Evolutionary conservation across 2,113 vertebrate genomes (phyloP), one percentile per base, ranked within the genome.

Genomic region (Columba janthina): DNA sequence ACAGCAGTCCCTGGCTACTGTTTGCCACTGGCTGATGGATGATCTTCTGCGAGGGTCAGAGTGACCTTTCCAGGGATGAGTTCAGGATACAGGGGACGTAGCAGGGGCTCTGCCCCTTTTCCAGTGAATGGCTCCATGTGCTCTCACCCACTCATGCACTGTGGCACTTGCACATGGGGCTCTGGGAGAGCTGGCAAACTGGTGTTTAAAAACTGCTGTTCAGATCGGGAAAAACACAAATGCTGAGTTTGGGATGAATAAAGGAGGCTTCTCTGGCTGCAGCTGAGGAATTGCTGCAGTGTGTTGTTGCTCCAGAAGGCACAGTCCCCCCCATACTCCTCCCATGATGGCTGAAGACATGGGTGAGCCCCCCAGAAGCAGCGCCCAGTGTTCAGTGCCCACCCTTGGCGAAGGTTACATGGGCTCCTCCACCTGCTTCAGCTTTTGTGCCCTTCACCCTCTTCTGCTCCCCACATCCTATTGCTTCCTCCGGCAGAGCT

Each of bases 91-190:
- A 10, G 12, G 58, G 57, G 80, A n/a, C 1, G 0, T 5, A 50
- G 53, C 42, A 62, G 53, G 53, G 46, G 56, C 73, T 74, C 65
- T 71, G 34, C 29, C 14, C 10, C 7, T 15, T 65, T 32, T 66
- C 46, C 60, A 80, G 61, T 2, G 2, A 6, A 18, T 1, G 0
- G 2, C 11, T 50, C 42, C 28, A 2, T 3, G 24, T 28, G 28
- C 16, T 60, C 12, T 58, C 65, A n/a, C 40, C 16, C 46, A 8
- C 2, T 25, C 3, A 8, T 3, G 62, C 60, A 1, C 29, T 1
- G 12, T 10, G 48, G 40, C 18, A 4, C 48, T 29, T 16, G 51
- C 66, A 18, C 17, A 2, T 1, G 25, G 25, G 40, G 7, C n/a
- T n/a, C 1, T 1, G 6, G 22, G 31, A 14, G 5, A 17, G 19